Evolutionary conservation across 1,140 invertebrate species (phyloP), one percentile per base, ranked within the genome.

Genomic region (Antheraea pernyi): DNA sequence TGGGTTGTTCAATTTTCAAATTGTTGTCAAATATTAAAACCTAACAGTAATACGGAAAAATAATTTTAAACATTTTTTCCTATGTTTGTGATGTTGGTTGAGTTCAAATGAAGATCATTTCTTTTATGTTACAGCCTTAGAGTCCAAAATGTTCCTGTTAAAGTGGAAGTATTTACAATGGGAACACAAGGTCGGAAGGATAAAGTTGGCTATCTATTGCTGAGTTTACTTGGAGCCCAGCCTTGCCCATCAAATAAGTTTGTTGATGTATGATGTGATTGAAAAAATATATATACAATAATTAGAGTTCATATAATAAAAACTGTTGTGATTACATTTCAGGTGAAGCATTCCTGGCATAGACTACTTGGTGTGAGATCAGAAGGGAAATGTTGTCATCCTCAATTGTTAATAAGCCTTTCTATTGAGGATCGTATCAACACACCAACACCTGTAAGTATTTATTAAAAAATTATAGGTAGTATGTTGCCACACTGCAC

Each of bases 311-410:
- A 22, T 10, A 2, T 42, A 42, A 30, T 42, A 42, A 42, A 6
- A 53, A 13, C 7, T 36, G 60, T 61, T 0, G 11, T 60, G n/a
- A 46, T 59, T 65, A 68, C 74, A 58, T 83, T 85, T 65, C 72
- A 91, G 89, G 68, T 91, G 39, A 90, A 86, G 72, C 79, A 89
- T 59, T 70, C 86, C 65, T 90, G 87, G 89, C 88, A 91, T 69
- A 82, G 82, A 63, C 67, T 91, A 7, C 76, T 91, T 6, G 89
- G 89, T n/a, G 85, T 91, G 16, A 88, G 82, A 61, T 85, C 88
- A 0, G 87, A 91, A 67, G 89, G 89, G 0, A 91, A 91, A 76
- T 91, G 89, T 62, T 91, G 88, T 59, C 89, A 91, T 67, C 89
- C 89, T 30, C 89, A 91, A 66, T 72, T 91, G 19, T 69, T 89